phyloP scores from a whole-genome alignment of 2,113 vertebrate genomes.

The Hyla sarda region DNA sequence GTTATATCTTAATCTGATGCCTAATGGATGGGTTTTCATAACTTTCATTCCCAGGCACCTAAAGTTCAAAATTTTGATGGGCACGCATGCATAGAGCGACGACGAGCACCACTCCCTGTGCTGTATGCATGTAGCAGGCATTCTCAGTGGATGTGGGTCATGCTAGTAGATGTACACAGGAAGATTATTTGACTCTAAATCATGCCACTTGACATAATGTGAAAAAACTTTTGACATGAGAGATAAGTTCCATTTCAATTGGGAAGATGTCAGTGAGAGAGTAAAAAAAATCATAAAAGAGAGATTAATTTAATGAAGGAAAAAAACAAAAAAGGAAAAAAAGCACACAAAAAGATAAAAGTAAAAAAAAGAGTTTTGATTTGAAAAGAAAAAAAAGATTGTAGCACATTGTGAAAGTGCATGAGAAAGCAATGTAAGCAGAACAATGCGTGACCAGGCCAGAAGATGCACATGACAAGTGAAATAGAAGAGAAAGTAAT shows the following conservation, averaged over 20 bases:
- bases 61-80: slow-evolving; percentile 79
- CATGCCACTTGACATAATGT: slow-evolving; percentile 99
- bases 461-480: slow-evolving; percentile 55
- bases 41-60: slow-evolving; percentile 70
- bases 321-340: slow-evolving; percentile 66
- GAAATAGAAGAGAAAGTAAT: slow-evolving; percentile 4
- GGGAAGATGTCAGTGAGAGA: slow-evolving; percentile 73
- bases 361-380: slow-evolving; percentile 45
- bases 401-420: slow-evolving; percentile 74
- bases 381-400: slow-evolving; percentile 66
- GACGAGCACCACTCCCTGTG: slow-evolving; percentile 71
- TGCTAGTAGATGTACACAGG: slow-evolving; percentile 99
- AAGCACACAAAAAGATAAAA: slow-evolving; percentile 61
- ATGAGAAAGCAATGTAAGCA: slow-evolving; percentile 71
- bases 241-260: slow-evolving; percentile 99
- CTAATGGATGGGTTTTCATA: slow-evolving; percentile 73
- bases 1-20: slow-evolving; percentile 74
- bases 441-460: slow-evolving; percentile 62
- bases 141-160: slow-evolving; percentile 95
- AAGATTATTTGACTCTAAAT: slow-evolving; percentile 99
- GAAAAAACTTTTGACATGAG: slow-evolving; percentile 99
- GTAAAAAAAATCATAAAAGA: slow-evolving; percentile 70
- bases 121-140: slow-evolving; percentile 91
- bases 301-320: slow-evolving; percentile 42
- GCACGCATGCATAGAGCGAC: slow-evolving; percentile 81